Evolutionary conservation across 1,140 invertebrate species (phyloP), one percentile per base, ranked within the genome.

Genomic region (Andricus grossulariae): DNA sequence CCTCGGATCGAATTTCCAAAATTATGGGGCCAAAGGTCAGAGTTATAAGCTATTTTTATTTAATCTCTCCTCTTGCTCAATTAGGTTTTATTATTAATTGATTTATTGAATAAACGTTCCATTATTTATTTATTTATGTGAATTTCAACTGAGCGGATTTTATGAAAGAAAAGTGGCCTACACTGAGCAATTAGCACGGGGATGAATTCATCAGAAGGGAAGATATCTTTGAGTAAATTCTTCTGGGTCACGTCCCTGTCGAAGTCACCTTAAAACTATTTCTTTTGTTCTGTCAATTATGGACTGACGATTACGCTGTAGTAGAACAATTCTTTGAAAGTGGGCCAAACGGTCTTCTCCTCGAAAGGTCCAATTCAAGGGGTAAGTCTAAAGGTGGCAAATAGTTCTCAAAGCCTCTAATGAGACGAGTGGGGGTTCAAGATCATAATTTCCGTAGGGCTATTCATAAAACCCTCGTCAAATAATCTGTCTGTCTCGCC

Each of bases 391-490:
- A 66, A 66, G 60, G n/a, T 32, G 25, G 25, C 8, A 39, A 66
- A 66, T 66, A 66, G 15, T 66, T 7, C 2, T 39, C 5, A 7
- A 8, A 16, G 11, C 39, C 77, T 50, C 72, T 84, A 79, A 85
- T 85, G 66, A 80, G 77, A 77, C 50, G 51, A 81, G 77, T 74
- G 72, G 75, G 66, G 55, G 73, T 74, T 32, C 73, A 71, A 83
- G 82, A 84, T 83, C 79, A 81, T 73, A 85, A 88, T 81, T 84
- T 85, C 77, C 83, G 76, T 71, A 72, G 57, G 74, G 73, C 45
- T 81, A 84, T 84, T 87, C 82, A 80, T 84, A 75, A 82, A 81
- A 75, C 55, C 39, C 75, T 83, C 75, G 74, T 80, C 82, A 81
- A 83, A 52, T 73, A 72, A 84, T 84, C 78, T 80, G 84, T 85